phyloP scores from a whole-genome alignment of 2,797 vertebrate genomes.

The Tolypeutes matacus region DNA sequence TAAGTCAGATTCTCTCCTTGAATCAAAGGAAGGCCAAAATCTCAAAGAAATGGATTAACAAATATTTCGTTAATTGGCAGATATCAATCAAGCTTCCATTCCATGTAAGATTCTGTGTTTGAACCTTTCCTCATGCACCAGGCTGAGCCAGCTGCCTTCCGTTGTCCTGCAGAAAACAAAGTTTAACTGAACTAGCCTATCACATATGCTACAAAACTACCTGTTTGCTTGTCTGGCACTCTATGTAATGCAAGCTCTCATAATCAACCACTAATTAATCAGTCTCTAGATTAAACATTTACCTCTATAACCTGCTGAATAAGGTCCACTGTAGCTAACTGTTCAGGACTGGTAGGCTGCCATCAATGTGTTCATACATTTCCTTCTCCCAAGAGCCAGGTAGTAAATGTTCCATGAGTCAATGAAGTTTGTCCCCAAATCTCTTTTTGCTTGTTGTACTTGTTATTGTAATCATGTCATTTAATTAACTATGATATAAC shows the following conservation, averaged over 20 bases:
- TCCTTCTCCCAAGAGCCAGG: neutral
- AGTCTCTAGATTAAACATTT: neutral
- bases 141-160: neutral
- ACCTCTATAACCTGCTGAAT: neutral
- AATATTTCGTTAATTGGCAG: neutral
- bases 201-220: neutral
- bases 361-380: neutral
- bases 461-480: neutral
- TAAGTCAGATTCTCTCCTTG: neutral
- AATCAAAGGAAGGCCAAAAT: constrained; percentile 17
- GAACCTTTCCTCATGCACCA: neutral
- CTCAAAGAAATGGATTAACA: neutral
- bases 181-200: neutral
- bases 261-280: neutral
- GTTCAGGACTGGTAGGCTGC: neutral
- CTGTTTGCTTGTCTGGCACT: neutral
- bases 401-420: neutral
- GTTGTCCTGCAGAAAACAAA: neutral
- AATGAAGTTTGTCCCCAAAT: neutral
- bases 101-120: neutral
- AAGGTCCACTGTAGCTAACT: neutral
- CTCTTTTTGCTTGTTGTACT: neutral
- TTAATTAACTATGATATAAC: constrained; percentile 52
- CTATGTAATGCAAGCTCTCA: neutral
- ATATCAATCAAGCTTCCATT: neutral